Conservation (phyloP, 2,888 invertebrate genomes). For the Phengaris alcon region DNA sequence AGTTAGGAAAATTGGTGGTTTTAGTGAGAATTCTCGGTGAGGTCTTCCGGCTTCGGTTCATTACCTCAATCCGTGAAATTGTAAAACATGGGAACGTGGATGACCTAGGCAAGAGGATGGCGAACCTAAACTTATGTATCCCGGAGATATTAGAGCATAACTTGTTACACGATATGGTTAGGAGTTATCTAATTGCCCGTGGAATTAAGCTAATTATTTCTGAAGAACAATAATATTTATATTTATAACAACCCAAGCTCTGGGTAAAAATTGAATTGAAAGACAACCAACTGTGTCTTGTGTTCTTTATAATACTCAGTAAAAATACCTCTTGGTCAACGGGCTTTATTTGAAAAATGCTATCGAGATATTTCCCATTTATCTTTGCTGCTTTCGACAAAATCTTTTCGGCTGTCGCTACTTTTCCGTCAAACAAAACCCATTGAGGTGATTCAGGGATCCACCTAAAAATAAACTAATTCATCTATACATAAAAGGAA, state of each 20-base stretch:
- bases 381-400: conserved; percentile 56
- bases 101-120: not conserved
- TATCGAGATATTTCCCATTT: conserved; percentile 57
- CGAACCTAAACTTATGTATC: not conserved
- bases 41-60: conserved; percentile 14
- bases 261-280: too few relatives aligned
- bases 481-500: too few relatives aligned
- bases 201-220: not conserved
- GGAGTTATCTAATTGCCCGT: not conserved
- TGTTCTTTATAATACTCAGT: too few relatives aligned
- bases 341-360: conserved; percentile 69
- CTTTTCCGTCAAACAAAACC: conserved; percentile 62
- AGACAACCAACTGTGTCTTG: too few relatives aligned
- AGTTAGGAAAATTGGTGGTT: conserved; percentile 24
- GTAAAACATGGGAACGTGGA: conserved; percentile 9
- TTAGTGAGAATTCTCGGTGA: conserved; percentile 10
- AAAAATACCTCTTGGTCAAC: conserved; percentile 68
- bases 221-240: too few relatives aligned
- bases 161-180: too few relatives aligned
- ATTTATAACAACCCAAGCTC: too few relatives aligned
- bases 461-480: conserved; percentile 49
- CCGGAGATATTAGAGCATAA: not conserved
- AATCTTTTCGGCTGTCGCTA: conserved; percentile 55
- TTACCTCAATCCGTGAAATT: conserved; percentile 17
- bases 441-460: conserved; percentile 71